These are phyloP conservation scores for Drosophila dives DNA, from an alignment of 2,888 invertebrate genomes.

Conservation along the genomic window DNA sequence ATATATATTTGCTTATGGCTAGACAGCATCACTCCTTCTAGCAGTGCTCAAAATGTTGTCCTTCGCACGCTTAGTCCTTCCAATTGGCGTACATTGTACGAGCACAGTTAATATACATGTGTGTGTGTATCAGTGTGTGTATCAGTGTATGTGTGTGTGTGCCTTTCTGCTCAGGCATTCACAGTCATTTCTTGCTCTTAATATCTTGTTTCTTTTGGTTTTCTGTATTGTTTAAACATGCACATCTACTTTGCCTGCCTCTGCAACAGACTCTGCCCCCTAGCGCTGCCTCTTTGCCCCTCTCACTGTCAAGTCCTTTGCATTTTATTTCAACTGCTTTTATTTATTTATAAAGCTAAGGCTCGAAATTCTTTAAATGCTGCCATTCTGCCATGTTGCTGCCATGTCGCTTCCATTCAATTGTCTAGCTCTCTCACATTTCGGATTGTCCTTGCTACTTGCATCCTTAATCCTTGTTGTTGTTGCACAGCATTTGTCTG, in stretches of 20 bases:
- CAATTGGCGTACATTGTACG: conserved; percentile 22
- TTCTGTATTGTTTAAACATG: conserved; percentile 50
- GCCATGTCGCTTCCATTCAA: conserved; percentile 68
- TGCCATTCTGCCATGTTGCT: conserved; percentile 59
- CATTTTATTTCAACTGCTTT: conserved; percentile 74
- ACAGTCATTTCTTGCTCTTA: conserved; percentile 70
- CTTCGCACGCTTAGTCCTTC: conserved; percentile 66
- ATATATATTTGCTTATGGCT: conserved; percentile 70
- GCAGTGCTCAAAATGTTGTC: conserved; percentile 60
- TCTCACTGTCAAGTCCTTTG: conserved; percentile 45
- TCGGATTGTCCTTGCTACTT: conserved; percentile 32
- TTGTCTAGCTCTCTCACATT: conserved; percentile 39
- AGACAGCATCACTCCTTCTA: conserved; percentile 76
- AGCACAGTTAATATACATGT: background rate
- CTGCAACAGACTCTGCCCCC: conserved; percentile 6
- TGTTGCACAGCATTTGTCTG: conserved; percentile 39
- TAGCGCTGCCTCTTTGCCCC: conserved; percentile 2
- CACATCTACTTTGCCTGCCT: conserved; percentile 57
- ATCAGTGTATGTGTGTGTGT: background rate
- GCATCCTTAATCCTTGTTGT: conserved; percentile 18
- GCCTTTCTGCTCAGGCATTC: conserved; percentile 52
- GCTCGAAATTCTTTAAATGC: conserved; percentile 45
- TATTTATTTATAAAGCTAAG: conserved; percentile 73
- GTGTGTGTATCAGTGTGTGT: conserved; percentile 1
- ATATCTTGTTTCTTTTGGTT: conserved; percentile 71